These are phyloP conservation scores for Amblyornis subalaris DNA, from an alignment of 2,113 vertebrate species.

Conservation along the genomic window DNA sequence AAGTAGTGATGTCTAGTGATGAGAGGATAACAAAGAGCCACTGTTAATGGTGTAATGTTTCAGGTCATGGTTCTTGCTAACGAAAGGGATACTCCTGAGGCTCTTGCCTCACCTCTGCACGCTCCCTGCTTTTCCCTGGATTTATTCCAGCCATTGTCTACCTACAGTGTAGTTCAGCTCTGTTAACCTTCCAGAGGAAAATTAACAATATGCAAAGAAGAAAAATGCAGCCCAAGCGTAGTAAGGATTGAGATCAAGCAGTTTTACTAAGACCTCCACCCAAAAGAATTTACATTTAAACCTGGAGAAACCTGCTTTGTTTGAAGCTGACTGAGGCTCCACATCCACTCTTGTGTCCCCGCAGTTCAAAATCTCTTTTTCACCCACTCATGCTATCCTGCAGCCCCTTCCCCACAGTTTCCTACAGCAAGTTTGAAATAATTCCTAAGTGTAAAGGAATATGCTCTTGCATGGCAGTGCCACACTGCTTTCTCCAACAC, in stretches of 20 bases:
- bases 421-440: neutral
- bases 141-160: neutral
- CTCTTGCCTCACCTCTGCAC: neutral
- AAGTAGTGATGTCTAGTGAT: neutral
- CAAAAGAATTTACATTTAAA: constrained; percentile 6
- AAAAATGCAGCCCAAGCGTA: neutral
- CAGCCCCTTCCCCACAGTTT: neutral
- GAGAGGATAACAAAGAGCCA: neutral
- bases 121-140: neutral
- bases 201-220: neutral
- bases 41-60: neutral
- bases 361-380: neutral
- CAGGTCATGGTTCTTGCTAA: neutral
- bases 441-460: neutral
- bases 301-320: neutral
- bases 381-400: neutral
- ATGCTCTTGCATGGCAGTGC: neutral
- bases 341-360: neutral
- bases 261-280: neutral
- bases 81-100: neutral
- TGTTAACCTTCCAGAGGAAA: neutral
- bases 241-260: neutral
- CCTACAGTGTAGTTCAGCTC: neutral
- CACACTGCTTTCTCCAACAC: neutral
- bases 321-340: neutral